Conservation (phyloP, 2,888 invertebrate genomes). For the Erebia aethiops region DNA sequence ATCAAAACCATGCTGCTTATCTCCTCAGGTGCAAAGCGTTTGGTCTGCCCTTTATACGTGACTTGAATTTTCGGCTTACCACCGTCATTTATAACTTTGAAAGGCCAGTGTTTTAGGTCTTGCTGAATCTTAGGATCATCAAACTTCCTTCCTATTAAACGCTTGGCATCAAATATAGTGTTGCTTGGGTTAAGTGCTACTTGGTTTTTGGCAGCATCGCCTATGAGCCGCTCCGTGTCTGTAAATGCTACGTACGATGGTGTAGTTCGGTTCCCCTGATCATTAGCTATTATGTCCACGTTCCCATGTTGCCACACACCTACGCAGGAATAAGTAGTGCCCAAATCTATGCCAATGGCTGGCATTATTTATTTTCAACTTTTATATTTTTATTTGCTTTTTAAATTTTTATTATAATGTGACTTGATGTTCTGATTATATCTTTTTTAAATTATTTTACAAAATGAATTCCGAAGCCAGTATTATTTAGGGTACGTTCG, state of each 20-base stretch:
- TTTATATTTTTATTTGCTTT: constrained; percentile 21
- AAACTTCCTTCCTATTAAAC: constrained; percentile 90
- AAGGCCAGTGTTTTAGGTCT: constrained; percentile 93
- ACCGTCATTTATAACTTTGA: constrained; percentile 85
- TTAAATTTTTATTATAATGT: background rate
- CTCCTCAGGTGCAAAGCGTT: constrained; percentile 87
- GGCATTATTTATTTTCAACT: constrained; percentile 54
- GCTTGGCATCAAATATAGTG: constrained; percentile 91
- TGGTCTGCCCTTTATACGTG: constrained; percentile 84
- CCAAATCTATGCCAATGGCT: constrained; percentile 80
- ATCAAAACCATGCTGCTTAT: constrained; percentile 86
- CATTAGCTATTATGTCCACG: constrained; percentile 87
- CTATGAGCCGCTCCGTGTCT: constrained; percentile 84
- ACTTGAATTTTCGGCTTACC: constrained; percentile 87
- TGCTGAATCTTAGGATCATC: constrained; percentile 88
- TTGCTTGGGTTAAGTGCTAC: constrained; percentile 88
- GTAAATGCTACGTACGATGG: constrained; percentile 89
- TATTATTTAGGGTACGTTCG: background rate
- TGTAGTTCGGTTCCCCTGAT: constrained; percentile 87
- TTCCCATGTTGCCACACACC: constrained; percentile 85
- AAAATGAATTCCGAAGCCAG: background rate
- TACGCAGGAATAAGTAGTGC: constrained; percentile 81
- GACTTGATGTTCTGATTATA: constrained; percentile 6
- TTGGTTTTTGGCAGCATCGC: constrained; percentile 87
- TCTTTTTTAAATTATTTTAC: background rate